Evolutionary conservation across 92 coral and sea anemone genomes (phyloP), one percentile per base, ranked within the genome.

Genomic region (Umimayanthus kanabou): DNA sequence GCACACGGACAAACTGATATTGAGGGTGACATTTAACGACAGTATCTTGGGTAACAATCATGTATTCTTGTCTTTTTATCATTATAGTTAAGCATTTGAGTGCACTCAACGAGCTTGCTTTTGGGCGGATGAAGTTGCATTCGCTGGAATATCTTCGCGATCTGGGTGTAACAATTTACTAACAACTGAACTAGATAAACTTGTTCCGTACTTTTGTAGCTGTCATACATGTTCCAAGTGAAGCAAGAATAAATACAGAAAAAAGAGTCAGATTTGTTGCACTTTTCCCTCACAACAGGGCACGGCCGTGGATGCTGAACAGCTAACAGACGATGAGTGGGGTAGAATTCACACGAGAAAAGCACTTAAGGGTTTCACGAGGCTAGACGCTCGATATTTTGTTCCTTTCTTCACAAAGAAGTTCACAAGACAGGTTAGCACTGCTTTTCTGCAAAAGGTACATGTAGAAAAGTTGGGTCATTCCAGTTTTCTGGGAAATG

Each of bases 311-410:
- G 99, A 97, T 90, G 98, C 99, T 30, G 99, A 97, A 57, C 96
- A 97, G 65, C 92, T 97, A 2, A 97, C 99, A 5, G 99, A 97
- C 49, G 99, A 97, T 73, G 99, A 97, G 57, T 97, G 99, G 99
- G 87, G 87, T 18, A 90, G 98, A 76, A 88, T 97, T 77, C 97
- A 94, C 14, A 92, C 91, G 70, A 92, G 97, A 15, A 88, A 90
- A 84, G 98, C 99, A 1, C 89, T 95, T 58, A 97, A 92, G 45
- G 99, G 99, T 30, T 97, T 97, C 77, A 92, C 98, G 13, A 89
- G 95, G 79, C 96, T 97, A 8, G 99, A 97, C 73, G 99, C 99
- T 9, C 95, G 84, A 87, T 97, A 93, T 78, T 97, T 97, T 83
- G 90, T 97, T 39, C 99, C 99, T 29, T 97, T 97, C 91, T 97